Conservation (phyloP, 2,797 vertebrate species). For the Clarias fuscus region DNA sequence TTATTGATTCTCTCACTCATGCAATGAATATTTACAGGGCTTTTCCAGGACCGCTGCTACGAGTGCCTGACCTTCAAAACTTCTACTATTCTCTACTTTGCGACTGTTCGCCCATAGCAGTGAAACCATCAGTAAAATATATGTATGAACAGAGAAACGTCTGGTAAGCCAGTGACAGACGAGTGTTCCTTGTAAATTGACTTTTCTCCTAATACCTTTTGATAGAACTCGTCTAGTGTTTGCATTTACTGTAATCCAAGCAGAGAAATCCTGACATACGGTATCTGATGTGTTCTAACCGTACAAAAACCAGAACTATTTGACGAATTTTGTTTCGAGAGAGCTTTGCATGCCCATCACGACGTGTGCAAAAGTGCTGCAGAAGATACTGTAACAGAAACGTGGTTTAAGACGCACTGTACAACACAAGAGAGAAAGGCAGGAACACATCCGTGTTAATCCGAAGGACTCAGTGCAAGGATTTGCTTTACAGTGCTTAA, state of each 20-base stretch:
- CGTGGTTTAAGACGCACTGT: background rate
- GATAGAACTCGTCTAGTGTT: background rate
- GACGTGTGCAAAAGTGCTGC: background rate
- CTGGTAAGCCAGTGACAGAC: constrained; percentile 40
- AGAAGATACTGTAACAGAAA: background rate
- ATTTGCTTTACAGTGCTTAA: constrained; percentile 32
- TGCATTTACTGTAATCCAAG: background rate
- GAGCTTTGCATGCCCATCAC: background rate
- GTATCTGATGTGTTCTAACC: background rate
- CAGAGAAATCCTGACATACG: background rate
- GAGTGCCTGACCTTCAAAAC: constrained; percentile 46
- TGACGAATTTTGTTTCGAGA: background rate
- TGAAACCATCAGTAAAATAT: constrained; percentile 44
- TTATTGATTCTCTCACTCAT: constrained; percentile 37
- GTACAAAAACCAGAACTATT: background rate
- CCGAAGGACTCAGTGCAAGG: background rate
- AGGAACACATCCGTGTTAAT: background rate
- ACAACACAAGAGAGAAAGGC: background rate
- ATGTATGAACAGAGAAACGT: constrained; percentile 36
- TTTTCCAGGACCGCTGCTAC: constrained; percentile 32
- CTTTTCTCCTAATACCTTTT: background rate
- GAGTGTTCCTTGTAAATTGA: background rate
- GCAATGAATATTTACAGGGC: constrained; percentile 34
- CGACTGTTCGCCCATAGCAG: constrained; percentile 1
- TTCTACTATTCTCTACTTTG: constrained; percentile 31